Base-by-base conservation (phyloP, 2,113 vertebrate genomes). In the Dermatemys mawii region DNA sequence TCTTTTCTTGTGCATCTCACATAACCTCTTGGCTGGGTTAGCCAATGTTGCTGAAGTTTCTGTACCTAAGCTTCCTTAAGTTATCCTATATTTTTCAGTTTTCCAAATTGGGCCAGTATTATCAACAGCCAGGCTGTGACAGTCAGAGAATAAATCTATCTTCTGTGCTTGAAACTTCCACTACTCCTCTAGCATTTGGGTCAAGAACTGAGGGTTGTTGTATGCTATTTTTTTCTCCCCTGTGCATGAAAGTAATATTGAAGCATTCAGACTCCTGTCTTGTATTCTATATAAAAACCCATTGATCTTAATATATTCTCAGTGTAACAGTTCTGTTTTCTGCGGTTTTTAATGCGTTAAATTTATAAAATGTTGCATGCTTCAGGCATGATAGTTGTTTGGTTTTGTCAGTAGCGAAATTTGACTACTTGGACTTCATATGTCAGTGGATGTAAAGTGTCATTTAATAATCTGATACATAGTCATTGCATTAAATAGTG, bases 341-440 rank as follows among this genome's bases (percentile, higher is more conserved):
- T 81, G 4, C 0, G 49, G 11, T 51, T 83, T 12, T 81, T 8
- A 21, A 12, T 63, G 22, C 81, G 50, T 48, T 84, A 60, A 44
- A 11, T 90, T 94, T 81, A 4, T 16, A 63, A 3, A 16, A 21
- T 17, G 46, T 22, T 76, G 50, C 1, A 0, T 1, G 22, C 1
- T 53, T 21, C 53, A 6, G 55, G 83, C 2, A 44, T 83, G 19
- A 21, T 14, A 85, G 26, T 24, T 81, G 2, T 35, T 90, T 51
- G 10, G 44, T 73, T 84, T 82, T 91, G 49, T 80, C 5, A 2
- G 67, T 85, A 78, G 49, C 14, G 8, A 81, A 73, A 46, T 13
- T 11, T 70, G 83, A 50, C 46, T 32, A 46, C 9, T n/a, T 78
- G 32, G 27, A 78, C 24, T 63, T 63, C 60, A 63, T n/a, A 35